Percentiles rank a stretch among this genome's conserved stretches.
phyloP scores from a whole-genome alignment of 2,888 invertebrate species.

The Catocala fraxini region DNA sequence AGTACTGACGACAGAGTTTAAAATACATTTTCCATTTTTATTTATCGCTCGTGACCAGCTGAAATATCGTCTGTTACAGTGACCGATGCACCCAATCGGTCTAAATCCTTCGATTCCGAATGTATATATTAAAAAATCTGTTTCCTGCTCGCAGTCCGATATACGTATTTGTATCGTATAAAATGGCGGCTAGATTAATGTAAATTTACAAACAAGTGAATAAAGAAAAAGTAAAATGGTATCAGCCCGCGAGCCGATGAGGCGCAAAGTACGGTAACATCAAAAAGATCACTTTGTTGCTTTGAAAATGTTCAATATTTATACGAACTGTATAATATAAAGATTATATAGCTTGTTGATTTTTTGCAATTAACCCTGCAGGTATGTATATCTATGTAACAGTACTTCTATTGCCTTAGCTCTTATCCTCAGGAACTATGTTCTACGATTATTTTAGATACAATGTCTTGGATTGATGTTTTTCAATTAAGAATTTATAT shows the following conservation, averaged over 20 bases:
- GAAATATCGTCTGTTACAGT: conserved; percentile 24
- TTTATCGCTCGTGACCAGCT: conserved; percentile 15
- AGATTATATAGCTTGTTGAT: too few species aligned
- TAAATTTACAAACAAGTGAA: conserved; percentile 34
- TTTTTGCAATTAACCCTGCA: too few species aligned
- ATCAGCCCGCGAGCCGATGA: conserved; percentile 29
- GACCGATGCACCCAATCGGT: conserved; percentile 34
- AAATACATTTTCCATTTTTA: conserved; percentile 26
- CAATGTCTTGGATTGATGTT: too few species aligned
- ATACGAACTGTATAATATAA: conserved; percentile 28
- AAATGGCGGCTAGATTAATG: conserved; percentile 21
- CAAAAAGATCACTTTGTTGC: conserved; percentile 47
- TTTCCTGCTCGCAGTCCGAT: conserved; percentile 32
- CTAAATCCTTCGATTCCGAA: conserved; percentile 43
- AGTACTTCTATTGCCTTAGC: too few species aligned
- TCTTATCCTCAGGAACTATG: too few species aligned
- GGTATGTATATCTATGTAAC: too few species aligned
- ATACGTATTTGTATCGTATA: conserved; percentile 21
- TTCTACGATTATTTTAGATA: too few species aligned
- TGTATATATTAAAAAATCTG: conserved; percentile 40
- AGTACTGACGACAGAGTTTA: conserved; percentile 11
- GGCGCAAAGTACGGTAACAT: conserved; percentile 36
- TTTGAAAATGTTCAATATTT: conserved; percentile 49
- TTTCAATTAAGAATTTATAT: too few species aligned
- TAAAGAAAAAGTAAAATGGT: conserved; percentile 36